Evolutionary conservation across 2,888 invertebrate species (phyloP), one percentile per base, ranked within the genome.

Genomic region (Synanthedon vespiformis): DNA sequence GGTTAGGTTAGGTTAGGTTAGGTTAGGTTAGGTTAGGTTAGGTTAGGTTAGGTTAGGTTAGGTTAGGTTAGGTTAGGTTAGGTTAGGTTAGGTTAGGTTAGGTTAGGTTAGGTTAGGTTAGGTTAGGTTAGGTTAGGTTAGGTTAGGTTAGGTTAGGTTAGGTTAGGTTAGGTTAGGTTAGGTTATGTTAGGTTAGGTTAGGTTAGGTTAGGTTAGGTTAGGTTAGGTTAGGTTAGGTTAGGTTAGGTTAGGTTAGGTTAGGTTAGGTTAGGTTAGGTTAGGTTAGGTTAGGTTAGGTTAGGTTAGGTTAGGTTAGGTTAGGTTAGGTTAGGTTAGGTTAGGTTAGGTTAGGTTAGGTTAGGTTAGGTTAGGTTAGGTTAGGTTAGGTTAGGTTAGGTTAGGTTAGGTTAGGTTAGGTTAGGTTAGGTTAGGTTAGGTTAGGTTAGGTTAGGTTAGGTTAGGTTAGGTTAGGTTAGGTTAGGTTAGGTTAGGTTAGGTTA

Each of bases 111-210:
- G 48, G 48, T 48, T 48, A 48, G 48, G 48, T 48, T 48, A 48
- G 48, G 48, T 48, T 48, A 48, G 48, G 48, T 48, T 48, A 48
- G 51, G 51, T 51, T 51, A 51, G 51, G 51, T 51, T 51, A 51
- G 51, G 51, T 51, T 51, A 51, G 51, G 51, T 51, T 51, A 51
- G 51, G 51, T 51, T 51, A 51, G 51, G 51, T 51, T 51, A 51
- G 51, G 51, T 51, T 51, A 51, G 51, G 51, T 51, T 51, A 51
- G 51, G 51, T 51, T 51, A 51, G 51, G n/a, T n/a, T n/a, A n/a
- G n/a, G n/a, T n/a, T n/a, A n/a, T n/a, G n/a, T 51, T 51, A 51
- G 51, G 51, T 51, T 51, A 51, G 51, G 51, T 51, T 51, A 51
- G 51, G 51, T 51, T 51, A 51, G 51, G 51, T 49, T 49, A 49